phyloP scores from a whole-genome alignment of 2,888 invertebrate genomes.

The Galerucella pusilla region DNA sequence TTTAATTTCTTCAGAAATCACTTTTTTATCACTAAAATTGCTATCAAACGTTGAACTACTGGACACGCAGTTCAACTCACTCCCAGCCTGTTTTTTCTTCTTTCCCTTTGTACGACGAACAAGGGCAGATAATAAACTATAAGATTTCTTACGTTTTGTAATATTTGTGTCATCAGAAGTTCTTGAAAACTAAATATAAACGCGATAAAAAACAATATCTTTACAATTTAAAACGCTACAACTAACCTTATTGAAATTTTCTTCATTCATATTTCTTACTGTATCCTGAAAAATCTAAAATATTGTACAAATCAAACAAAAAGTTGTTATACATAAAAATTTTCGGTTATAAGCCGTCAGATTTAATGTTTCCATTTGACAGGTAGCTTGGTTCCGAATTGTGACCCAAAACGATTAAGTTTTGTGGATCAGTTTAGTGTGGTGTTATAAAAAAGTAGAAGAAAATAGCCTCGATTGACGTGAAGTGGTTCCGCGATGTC shows the following conservation, averaged over 20 bases:
- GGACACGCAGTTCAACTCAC: slow-evolving; percentile 35
- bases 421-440: too few relatives aligned
- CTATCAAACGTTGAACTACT: slow-evolving; percentile 44
- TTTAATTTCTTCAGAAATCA: slow-evolving; percentile 39
- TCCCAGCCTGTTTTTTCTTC: slow-evolving; percentile 24
- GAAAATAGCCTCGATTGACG: not conserved
- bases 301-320: not conserved
- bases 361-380: not conserved
- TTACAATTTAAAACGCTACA: slow-evolving; percentile 9
- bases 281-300: not conserved
- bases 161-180: slow-evolving; percentile 30
- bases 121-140: slow-evolving; percentile 45
- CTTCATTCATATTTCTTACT: not conserved
- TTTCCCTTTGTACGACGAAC: slow-evolving; percentile 44
- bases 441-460: not conserved
- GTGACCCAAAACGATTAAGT: too few relatives aligned
- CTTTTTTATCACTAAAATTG: slow-evolving; percentile 32
- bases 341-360: not conserved
- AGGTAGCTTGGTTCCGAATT: too few relatives aligned
- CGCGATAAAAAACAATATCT: not conserved
- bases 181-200: not conserved
- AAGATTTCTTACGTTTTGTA: slow-evolving; percentile 45
- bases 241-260: not conserved
- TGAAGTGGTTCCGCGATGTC: not conserved
- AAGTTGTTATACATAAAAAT: not conserved